phyloP scores from a whole-genome alignment of 1,140 invertebrate genomes.

The Olivierus martensii region DNA sequence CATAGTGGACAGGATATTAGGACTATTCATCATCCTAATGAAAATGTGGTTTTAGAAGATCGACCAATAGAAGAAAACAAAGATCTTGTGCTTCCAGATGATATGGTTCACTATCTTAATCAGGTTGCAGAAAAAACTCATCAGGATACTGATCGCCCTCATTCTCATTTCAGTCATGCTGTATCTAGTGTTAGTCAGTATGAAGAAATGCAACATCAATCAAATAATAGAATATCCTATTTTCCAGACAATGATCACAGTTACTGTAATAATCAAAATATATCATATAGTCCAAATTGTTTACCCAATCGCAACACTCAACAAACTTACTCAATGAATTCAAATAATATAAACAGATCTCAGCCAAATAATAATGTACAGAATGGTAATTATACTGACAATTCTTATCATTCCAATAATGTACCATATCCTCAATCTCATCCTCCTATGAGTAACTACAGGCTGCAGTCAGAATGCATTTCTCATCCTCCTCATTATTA shows the following conservation, averaged over 20 bases:
- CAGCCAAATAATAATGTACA: too few relatives aligned
- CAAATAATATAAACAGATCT: too few relatives aligned
- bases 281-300: not conserved
- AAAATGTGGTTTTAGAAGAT: slow-evolving; percentile 61
- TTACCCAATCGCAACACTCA: too few relatives aligned
- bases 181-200: slow-evolving; percentile 15
- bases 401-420: too few relatives aligned
- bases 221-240: not conserved
- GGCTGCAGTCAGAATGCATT: too few relatives aligned
- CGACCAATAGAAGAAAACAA: slow-evolving; percentile 73
- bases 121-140: slow-evolving; percentile 39
- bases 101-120: slow-evolving; percentile 87
- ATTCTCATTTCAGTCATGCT: slow-evolving; percentile 9
- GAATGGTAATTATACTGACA: too few relatives aligned
- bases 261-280: slow-evolving; percentile 10
- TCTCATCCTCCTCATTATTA: too few relatives aligned
- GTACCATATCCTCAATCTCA: too few relatives aligned
- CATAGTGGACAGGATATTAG: not conserved
- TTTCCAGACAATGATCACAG: slow-evolving; percentile 1
- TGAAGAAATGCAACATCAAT: not conserved
- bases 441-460: too few relatives aligned
- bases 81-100: slow-evolving; percentile 75
- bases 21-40: slow-evolving; percentile 50
- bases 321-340: too few relatives aligned
- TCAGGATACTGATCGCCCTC: not conserved